phyloP scores from a whole-genome alignment of 2,797 vertebrate species.

The Xyrichtys novacula region DNA sequence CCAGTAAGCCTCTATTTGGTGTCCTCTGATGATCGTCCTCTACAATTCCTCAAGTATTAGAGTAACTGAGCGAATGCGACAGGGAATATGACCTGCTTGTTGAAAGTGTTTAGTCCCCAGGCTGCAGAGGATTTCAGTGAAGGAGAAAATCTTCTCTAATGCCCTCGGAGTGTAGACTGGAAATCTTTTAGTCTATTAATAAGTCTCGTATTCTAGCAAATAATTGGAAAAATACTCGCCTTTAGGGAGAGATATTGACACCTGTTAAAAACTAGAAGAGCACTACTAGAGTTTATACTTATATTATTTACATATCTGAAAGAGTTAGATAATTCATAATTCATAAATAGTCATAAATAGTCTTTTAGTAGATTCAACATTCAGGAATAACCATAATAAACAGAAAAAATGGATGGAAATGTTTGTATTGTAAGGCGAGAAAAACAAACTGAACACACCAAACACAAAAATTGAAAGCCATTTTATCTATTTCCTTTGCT shows the following conservation, averaged over 20 bases:
- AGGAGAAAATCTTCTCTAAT: constrained; percentile 24
- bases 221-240: background rate
- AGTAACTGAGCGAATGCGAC: constrained; percentile 18
- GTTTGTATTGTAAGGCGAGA: too few relatives aligned
- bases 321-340: too few relatives aligned
- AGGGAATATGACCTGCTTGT: constrained; percentile 28
- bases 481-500: too few relatives aligned
- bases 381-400: too few relatives aligned
- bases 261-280: background rate
- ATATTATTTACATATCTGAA: too few relatives aligned
- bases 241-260: background rate
- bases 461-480: background rate
- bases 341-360: too few relatives aligned
- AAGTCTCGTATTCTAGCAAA: background rate
- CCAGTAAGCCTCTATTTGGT: constrained; percentile 46
- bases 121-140: constrained; percentile 21
- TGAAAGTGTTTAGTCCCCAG: constrained; percentile 31
- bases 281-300: background rate
- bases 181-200: constrained; percentile 7
- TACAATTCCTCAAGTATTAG: constrained; percentile 22
- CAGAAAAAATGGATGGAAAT: too few relatives aligned
- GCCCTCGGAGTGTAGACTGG: background rate
- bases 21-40: constrained; percentile 40
- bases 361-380: too few relatives aligned
- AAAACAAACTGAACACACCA: background rate